Conservation (phyloP, 1,140 invertebrate genomes). For the Oscheius sp. region DNA sequence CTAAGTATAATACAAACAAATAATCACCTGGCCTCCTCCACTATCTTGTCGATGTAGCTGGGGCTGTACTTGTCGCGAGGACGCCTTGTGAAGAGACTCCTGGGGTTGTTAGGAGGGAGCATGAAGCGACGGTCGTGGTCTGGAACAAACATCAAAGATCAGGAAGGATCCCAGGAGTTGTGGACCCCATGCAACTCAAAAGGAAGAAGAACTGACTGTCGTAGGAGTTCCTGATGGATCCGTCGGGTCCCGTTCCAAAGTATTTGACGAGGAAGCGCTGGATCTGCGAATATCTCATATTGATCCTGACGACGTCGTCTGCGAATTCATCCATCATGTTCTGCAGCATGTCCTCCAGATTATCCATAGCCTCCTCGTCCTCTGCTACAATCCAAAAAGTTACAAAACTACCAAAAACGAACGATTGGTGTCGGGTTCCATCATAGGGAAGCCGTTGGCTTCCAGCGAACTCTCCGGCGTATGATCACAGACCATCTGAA, state of each 20-base stretch:
- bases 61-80: background rate
- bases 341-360: background rate
- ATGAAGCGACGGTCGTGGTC: background rate
- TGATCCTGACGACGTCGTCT: background rate
- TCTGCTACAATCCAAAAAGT: background rate
- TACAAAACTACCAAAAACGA: background rate
- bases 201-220: background rate
- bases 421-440: background rate
- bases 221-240: background rate
- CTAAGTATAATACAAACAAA: too few species aligned
- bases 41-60: background rate
- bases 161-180: too few species aligned
- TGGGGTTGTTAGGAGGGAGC: background rate
- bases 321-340: constrained; percentile 1
- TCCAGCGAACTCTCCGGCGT: too few species aligned
- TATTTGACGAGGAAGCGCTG: background rate
- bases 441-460: background rate
- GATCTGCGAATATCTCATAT: background rate
- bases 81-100: background rate
- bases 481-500: too few species aligned
- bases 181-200: too few species aligned
- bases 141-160: too few species aligned
- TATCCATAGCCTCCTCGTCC: too few species aligned
- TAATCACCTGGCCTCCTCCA: too few species aligned
- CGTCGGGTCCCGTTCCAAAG: background rate